Evolutionary conservation across 2,888 invertebrate species (phyloP), one percentile per base, ranked within the genome.

Genomic region (Galeruca laticollis): DNA sequence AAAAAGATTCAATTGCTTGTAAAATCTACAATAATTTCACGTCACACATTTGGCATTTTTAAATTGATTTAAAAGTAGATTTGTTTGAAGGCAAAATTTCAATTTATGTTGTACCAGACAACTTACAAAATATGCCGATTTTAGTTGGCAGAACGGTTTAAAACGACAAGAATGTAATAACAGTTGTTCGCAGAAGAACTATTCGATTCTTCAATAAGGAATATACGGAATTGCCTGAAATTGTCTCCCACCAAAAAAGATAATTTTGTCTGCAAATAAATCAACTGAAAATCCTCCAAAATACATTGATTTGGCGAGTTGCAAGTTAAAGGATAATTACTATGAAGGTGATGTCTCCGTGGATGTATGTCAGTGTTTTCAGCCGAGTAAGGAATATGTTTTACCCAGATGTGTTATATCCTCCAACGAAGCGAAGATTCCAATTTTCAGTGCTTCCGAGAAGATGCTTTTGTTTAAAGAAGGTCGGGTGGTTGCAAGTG

Each of bases 351-450:
- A 49, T 49, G 10, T 49, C 6, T 49, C 10, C 49, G 18, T 15
- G 15, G 18, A 49, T 15, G 6, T 49, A 15, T 11, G n/a, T n/a
- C n/a, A n/a, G 4, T 10, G 49, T 15, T 6, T n/a, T 5, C 6
- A 15, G 6, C 49, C 49, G 6, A 10, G 18, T 49, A n/a, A 8
- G 18, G 49, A 49, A 49, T 49, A 52, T 26, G 20, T 52, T 21
- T 52, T 52, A 52, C 20, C 54, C 21, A 52, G 26, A 21, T 52
- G 54, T 52, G 54, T 52, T 52, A 26, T 26, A 52, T 52, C 20
- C 21, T 52, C 21, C 13, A 21, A 11, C 26, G 20, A 26, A 26
- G 20, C 20, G n/a, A 52, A 21, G 20, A 52, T 52, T 18, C 54
- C 20, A 52, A 26, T 52, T 20, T 26, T 52, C 6, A 52, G 15